Conservation (phyloP, 2,888 invertebrate species). For the Meandrusa payeni region DNA sequence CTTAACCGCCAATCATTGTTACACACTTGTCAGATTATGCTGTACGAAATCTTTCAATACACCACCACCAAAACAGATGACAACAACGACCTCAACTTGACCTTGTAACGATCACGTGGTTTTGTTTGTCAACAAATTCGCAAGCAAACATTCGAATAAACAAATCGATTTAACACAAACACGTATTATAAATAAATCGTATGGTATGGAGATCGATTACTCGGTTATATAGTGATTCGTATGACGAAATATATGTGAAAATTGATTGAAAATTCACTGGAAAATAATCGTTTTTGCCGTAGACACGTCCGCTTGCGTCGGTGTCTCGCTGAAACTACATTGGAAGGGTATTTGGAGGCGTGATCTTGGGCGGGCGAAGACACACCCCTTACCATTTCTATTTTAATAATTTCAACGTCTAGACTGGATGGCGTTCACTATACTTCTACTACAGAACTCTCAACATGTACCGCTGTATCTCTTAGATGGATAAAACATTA, state of each 20-base stretch:
- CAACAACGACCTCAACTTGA: neutral
- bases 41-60: too few relatives aligned
- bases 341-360: constrained; percentile 6
- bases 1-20: too few relatives aligned
- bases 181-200: too few relatives aligned
- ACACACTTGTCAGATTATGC: too few relatives aligned
- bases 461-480: too few relatives aligned
- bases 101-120: constrained; percentile 17
- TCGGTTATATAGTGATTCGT: too few relatives aligned
- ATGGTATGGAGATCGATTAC: too few relatives aligned
- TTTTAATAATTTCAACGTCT: constrained; percentile 23
- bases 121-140: constrained; percentile 14
- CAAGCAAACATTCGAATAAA: constrained; percentile 12
- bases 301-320: constrained; percentile 5
- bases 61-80: too few relatives aligned
- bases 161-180: too few relatives aligned
- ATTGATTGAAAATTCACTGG: neutral
- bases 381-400: constrained; percentile 12
- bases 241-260: too few relatives aligned
- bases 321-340: constrained; percentile 5
- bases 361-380: constrained; percentile 12
- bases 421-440: constrained; percentile 15
- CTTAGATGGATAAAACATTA: too few relatives aligned
- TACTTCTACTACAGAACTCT: too few relatives aligned
- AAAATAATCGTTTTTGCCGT: neutral